phyloP scores from a whole-genome alignment of 2,888 invertebrate species.

The Drosophila fungiperda region DNA sequence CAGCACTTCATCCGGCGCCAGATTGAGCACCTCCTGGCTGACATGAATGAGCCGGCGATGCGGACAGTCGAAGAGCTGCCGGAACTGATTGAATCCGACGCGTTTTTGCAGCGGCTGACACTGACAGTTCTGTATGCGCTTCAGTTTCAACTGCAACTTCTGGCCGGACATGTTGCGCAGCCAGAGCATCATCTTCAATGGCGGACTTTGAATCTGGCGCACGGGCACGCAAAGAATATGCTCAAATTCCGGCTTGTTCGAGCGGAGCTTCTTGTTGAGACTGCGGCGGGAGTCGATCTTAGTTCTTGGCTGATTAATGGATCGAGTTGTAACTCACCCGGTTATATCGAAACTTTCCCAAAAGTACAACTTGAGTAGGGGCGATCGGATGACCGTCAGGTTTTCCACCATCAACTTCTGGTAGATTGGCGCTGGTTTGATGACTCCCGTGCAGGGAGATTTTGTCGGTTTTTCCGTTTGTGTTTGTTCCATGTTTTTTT shows the following conservation, averaged over 20 bases:
- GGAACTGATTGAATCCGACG: constrained; percentile 82
- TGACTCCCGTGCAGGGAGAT: constrained; percentile 35
- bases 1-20: constrained; percentile 71
- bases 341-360: constrained; percentile 79
- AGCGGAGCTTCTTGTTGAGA: constrained; percentile 68
- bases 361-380: constrained; percentile 76
- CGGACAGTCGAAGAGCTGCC: constrained; percentile 78
- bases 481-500: background rate
- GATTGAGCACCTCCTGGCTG: constrained; percentile 64
- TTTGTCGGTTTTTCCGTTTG: background rate
- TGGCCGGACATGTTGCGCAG: constrained; percentile 62
- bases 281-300: constrained; percentile 30
- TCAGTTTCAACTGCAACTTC: constrained; percentile 56
- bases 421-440: constrained; percentile 44
- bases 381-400: constrained; percentile 70
- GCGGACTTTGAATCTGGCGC: constrained; percentile 75
- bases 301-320: too few relatives aligned
- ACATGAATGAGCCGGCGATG: constrained; percentile 75
- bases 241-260: constrained; percentile 52
- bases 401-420: constrained; percentile 77
- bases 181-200: constrained; percentile 79
- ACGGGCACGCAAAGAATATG: constrained; percentile 71
- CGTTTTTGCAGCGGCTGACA: constrained; percentile 71
- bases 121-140: constrained; percentile 76
- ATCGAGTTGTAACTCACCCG: constrained; percentile 47